phyloP scores from a whole-genome alignment of 2,113 vertebrate species.

The Syngnathoides biaculeatus region DNA sequence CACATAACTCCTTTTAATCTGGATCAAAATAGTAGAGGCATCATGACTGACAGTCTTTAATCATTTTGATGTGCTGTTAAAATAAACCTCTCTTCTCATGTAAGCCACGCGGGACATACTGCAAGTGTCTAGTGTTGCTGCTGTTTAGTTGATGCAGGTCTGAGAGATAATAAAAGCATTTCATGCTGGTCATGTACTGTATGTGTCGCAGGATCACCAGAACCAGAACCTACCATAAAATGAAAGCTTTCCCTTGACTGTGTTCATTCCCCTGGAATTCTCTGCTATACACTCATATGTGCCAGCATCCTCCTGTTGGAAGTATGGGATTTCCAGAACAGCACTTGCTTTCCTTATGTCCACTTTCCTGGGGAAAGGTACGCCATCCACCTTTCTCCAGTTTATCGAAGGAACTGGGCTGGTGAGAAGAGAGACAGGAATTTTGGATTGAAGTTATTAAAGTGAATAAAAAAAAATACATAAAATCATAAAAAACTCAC shows the following conservation, averaged over 20 bases:
- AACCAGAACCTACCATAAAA: conserved; percentile 86
- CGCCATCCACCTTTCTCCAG: conserved; percentile 85
- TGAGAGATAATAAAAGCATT: conserved; percentile 50
- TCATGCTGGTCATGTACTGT: conserved; percentile 58
- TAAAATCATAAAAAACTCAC: no score
- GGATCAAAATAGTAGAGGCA: conserved; percentile 74
- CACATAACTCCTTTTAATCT: conserved; percentile 67
- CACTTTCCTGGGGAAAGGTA: conserved; percentile 85
- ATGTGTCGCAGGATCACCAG: conserved; percentile 50
- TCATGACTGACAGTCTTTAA: conserved; percentile 67
- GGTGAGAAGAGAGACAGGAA: conserved; percentile 9
- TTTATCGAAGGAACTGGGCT: conserved; percentile 89
- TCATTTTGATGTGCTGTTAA: conserved; percentile 68
- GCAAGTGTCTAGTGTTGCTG: conserved; percentile 37
- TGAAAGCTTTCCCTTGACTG: conserved; percentile 87
- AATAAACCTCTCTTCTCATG: conserved; percentile 33
- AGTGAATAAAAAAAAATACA: no score
- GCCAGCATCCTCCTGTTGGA: conserved; percentile 92
- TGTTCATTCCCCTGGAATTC: conserved; percentile 88
- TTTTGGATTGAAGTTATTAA: not conserved
- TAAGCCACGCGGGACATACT: not conserved
- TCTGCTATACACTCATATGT: conserved; percentile 90
- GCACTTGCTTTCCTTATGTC: conserved; percentile 84
- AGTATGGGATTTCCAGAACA: conserved; percentile 92
- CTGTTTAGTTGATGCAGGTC: conserved; percentile 46